phyloP scores from a whole-genome alignment of 2,113 vertebrate species.

The Pantherophis guttatus region DNA sequence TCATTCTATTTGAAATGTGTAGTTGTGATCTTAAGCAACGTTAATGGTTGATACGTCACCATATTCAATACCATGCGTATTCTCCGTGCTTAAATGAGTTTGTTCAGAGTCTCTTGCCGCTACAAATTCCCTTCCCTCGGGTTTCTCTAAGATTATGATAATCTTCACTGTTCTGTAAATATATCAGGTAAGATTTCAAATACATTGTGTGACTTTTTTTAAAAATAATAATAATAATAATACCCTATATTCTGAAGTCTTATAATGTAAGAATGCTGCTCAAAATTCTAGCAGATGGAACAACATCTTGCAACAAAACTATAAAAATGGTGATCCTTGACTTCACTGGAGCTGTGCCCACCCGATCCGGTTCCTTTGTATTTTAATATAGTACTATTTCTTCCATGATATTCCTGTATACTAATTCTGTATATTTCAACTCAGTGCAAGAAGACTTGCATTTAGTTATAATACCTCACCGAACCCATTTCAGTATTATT shows the following conservation, averaged over 20 bases:
- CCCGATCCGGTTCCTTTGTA: not conserved
- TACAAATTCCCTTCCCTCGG: not conserved
- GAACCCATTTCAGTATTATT: constrained; percentile 34
- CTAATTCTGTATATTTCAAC: constrained; percentile 16
- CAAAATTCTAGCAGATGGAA: not conserved
- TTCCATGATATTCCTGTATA: constrained; percentile 13
- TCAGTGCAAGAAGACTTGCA: not conserved
- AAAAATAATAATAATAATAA: not conserved
- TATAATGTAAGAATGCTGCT: constrained; percentile 1
- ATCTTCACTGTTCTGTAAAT: not conserved
- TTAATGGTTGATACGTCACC: constrained; percentile 7
- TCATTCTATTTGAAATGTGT: not conserved
- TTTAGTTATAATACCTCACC: constrained; percentile 32
- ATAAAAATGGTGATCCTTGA: constrained; percentile 33
- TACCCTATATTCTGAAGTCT: not conserved
- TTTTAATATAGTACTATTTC: constrained; percentile 14
- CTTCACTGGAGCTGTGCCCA: not conserved
- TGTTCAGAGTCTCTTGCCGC: not conserved
- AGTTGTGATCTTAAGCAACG: not conserved
- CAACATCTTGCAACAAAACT: constrained; percentile 18
- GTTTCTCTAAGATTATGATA: constrained; percentile 1
- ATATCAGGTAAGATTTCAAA: not conserved
- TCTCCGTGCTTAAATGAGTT: not conserved
- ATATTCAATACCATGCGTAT: not conserved
- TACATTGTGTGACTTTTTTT: not conserved